Conservation (phyloP, 2,888 invertebrate genomes). For the Himalopsyche tibetana region DNA sequence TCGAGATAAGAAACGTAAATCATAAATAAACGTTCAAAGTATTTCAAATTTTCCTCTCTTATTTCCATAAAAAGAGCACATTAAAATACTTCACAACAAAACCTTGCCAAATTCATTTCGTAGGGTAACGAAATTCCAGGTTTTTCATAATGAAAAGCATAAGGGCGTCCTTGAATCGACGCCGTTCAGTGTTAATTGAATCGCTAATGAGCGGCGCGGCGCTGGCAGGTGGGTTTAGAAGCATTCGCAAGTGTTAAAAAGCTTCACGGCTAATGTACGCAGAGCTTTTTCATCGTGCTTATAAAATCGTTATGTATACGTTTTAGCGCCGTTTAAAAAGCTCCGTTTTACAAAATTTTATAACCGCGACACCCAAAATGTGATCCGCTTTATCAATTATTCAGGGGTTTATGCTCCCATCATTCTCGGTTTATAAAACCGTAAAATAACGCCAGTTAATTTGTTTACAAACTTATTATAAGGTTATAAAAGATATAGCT, state of each 20-base stretch:
- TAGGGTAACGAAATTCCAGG: background rate
- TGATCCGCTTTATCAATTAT: background rate
- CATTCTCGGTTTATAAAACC: too few species aligned
- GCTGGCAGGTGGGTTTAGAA: constrained; percentile 30
- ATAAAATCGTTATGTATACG: constrained; percentile 26
- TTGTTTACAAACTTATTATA: too few species aligned
- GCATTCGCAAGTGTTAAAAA: constrained; percentile 30
- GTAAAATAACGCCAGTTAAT: too few species aligned
- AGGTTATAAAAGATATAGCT: too few species aligned
- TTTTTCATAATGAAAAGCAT: constrained; percentile 34
- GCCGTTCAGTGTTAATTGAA: constrained; percentile 34
- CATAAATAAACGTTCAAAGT: background rate
- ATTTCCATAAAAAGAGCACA: background rate
- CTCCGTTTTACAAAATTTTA: constrained; percentile 26
- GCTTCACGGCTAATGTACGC: constrained; percentile 30
- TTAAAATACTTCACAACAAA: background rate
- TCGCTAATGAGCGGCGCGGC: constrained; percentile 20
- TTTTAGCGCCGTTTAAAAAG: constrained; percentile 30
- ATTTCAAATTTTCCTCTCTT: background rate
- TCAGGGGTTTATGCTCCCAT: background rate
- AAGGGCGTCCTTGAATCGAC: constrained; percentile 26
- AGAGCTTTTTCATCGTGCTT: constrained; percentile 19
- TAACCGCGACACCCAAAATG: constrained; percentile 18
- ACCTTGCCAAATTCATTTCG: background rate
- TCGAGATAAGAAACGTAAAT: background rate